These are phyloP conservation scores for Drosophila rellima DNA, from an alignment of 2,888 invertebrate genomes.

Conservation along the genomic window DNA sequence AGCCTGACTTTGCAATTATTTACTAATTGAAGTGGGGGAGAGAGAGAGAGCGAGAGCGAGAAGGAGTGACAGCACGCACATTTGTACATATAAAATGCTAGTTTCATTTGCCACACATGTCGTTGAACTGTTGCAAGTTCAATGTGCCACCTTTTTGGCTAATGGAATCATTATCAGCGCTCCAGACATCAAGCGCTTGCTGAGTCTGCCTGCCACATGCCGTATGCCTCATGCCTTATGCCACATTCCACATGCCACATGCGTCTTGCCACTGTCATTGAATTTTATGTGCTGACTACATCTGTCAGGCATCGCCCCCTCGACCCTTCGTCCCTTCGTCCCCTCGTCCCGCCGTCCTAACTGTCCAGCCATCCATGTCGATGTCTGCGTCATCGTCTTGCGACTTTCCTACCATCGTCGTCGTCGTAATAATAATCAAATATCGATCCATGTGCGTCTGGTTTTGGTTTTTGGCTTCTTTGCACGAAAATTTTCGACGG, in stretches of 20 bases:
- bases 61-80: neutral
- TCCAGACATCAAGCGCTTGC: conserved; percentile 33
- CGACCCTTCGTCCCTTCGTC: neutral
- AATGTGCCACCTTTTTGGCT: conserved; percentile 72
- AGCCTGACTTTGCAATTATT: conserved; percentile 30
- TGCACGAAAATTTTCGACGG: conserved; percentile 63
- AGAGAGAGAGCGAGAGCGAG: neutral
- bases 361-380: conserved; percentile 17
- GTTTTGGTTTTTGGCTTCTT: conserved; percentile 63
- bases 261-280: conserved; percentile 28
- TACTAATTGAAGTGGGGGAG: conserved; percentile 16
- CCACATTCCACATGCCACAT: neutral
- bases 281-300: conserved; percentile 59
- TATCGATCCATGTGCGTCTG: conserved; percentile 84
- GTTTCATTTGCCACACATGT: conserved; percentile 41
- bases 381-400: conserved; percentile 67
- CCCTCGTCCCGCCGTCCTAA: neutral
- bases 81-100: neutral
- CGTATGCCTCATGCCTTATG: neutral
- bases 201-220: conserved; percentile 9
- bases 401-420: conserved; percentile 41
- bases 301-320: conserved; percentile 43
- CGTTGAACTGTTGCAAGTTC: conserved; percentile 70
- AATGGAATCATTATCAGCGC: conserved; percentile 73
- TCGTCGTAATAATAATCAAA: conserved; percentile 80